Evolutionary conservation across 2,113 vertebrate species (phyloP), one percentile per base, ranked within the genome.

Genomic region (Python bivittatus): DNA sequence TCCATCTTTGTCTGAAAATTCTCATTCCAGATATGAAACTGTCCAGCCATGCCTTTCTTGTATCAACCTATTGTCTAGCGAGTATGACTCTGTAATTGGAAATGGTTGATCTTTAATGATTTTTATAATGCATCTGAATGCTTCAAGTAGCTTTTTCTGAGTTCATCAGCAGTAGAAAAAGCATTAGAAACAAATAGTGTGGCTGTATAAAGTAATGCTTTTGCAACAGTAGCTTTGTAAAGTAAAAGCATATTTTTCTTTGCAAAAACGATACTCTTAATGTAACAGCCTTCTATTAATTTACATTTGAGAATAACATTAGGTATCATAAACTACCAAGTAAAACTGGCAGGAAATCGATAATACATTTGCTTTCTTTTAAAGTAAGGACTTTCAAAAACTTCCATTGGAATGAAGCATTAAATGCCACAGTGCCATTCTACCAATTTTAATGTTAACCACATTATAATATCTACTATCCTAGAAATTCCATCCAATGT

Each of bases 51-150:
- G 52, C 54, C 95, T 96, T 91, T 88, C 96, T 96, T 96, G 57
- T 92, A 92, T 93, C 91, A 94, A 64, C 61, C 91, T 88, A 89
- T 96, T 97, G 93, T 96, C 93, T 95, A 91, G 60, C 56, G 93
- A 91, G n/a, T 95, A 91, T 96, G 91, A 96, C 92, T 93, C 94
- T 91, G 90, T 96, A 96, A 97, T 93, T 95, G 92, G 91, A 96
- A 97, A 97, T 87, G 68, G 92, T 96, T 96, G 93, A 94, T 97
- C 11, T 13, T 94, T 96, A 95, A 94, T 93, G 91, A 95, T 93
- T 94, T 86, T 88, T 93, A 92, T 96, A 91, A 96, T 93, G 56
- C 89, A 93, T 94, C 90, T 93, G 79, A 95, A 93, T 90, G 56
- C 88, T 92, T 95, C 84, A 9, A 91, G 60, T n/a, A 93, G 89